These are phyloP conservation scores for Macaca nemestrina DNA, from an alignment of 2,113 vertebrate genomes.

Conservation along the genomic window DNA sequence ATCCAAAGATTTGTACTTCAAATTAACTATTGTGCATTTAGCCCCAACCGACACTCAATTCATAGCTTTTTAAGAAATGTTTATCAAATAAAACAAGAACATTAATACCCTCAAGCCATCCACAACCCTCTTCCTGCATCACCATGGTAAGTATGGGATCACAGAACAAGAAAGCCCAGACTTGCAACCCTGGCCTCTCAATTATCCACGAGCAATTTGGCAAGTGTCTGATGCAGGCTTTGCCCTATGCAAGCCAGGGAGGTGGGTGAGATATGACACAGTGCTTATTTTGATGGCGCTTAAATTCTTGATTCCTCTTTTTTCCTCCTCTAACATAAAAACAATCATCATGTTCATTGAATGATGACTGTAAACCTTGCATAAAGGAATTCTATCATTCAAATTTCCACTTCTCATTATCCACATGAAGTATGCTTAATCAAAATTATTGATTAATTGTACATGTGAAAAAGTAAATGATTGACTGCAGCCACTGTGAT, in stretches of 20 bases:
- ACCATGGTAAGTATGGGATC: background rate
- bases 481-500: background rate
- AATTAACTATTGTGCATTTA: background rate
- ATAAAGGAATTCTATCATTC: background rate
- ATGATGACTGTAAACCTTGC: background rate
- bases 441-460: background rate
- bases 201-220: background rate
- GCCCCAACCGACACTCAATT: background rate
- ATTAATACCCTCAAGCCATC: background rate
- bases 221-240: background rate
- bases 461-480: background rate
- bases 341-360: background rate
- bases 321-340: background rate
- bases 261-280: background rate
- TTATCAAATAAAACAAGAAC: background rate
- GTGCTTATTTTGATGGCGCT: background rate
- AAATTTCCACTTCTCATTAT: background rate
- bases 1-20: background rate
- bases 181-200: background rate
- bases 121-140: background rate
- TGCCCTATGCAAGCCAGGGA: background rate
- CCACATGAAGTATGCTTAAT: background rate
- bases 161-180: background rate
- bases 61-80: background rate
- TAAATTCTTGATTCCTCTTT: background rate